A percentile compares a stretch with the other conserved stretches of the same genome.
These are phyloP conservation scores for Drosophila pegasa DNA, from an alignment of 2,888 invertebrate species.

Conservation along the genomic window DNA sequence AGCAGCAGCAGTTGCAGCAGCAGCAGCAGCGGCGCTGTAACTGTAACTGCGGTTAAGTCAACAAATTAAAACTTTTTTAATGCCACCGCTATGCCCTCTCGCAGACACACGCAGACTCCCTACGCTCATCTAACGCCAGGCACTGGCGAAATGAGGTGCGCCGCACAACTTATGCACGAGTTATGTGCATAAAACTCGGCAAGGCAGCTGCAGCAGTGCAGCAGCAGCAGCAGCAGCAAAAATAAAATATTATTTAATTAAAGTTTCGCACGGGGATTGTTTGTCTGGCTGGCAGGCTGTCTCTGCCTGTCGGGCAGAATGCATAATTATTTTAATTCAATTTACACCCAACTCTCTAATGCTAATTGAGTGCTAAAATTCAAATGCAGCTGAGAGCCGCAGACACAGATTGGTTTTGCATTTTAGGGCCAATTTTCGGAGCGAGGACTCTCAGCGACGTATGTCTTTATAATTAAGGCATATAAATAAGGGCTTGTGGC, in stretches of 20 bases:
- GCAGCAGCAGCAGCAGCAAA: conserved; percentile 24
- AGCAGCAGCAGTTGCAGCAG: conserved; percentile 26
- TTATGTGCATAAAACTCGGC: conserved; percentile 70
- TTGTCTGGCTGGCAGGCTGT: conserved; percentile 36
- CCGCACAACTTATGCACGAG: conserved; percentile 70
- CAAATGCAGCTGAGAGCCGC: not conserved
- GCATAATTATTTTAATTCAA: conserved; percentile 75
- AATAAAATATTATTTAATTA: conserved; percentile 79
- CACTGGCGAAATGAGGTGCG: conserved; percentile 24
- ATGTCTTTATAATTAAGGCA: conserved; percentile 53
- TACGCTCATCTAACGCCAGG: conserved; percentile 41
- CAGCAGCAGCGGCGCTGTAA: conserved; percentile 47
- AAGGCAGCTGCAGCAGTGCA: conserved; percentile 27
- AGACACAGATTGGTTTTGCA: conserved; percentile 30
- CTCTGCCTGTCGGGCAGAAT: conserved; percentile 27
- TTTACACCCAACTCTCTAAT: conserved; percentile 52
- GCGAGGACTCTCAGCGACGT: conserved; percentile 22
- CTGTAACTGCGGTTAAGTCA: conserved; percentile 81
- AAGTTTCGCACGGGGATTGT: conserved; percentile 73
- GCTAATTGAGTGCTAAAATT: conserved; percentile 42
- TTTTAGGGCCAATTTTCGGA: conserved; percentile 38
- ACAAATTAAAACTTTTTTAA: conserved; percentile 79
- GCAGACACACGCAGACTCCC: conserved; percentile 9
- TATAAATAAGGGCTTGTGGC: conserved; percentile 72
- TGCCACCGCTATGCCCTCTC: conserved; percentile 8